phyloP scores from a whole-genome alignment of 2,797 vertebrate genomes.

The Coranthus polyacanthus region DNA sequence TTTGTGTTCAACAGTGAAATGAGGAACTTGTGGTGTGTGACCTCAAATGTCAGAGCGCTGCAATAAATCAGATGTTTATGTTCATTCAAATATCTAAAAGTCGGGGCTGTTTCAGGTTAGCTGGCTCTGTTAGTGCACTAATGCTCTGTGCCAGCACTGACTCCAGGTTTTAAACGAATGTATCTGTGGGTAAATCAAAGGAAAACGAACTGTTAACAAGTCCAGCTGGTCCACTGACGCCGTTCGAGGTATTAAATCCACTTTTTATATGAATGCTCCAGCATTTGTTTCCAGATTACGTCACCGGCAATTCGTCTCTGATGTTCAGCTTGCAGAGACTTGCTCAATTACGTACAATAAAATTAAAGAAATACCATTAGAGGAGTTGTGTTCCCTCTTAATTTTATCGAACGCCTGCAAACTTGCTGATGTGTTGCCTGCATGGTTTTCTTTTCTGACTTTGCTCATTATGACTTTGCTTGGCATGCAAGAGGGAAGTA shows the following conservation, averaged over 20 bases:
- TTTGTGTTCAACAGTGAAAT: neutral
- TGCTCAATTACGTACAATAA: neutral
- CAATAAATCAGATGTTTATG: neutral
- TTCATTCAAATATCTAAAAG: neutral
- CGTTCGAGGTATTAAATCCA: neutral
- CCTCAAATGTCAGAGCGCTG: neutral
- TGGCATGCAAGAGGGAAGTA: neutral
- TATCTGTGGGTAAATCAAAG: neutral
- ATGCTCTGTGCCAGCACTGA: neutral
- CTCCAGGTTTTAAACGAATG: neutral
- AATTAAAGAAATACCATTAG: neutral
- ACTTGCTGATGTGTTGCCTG: neutral
- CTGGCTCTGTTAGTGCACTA: neutral
- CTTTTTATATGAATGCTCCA: neutral
- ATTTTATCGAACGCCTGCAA: neutral
- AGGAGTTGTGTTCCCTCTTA: too few species aligned
- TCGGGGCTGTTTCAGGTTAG: too few species aligned
- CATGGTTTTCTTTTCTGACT: neutral
- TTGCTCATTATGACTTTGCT: neutral
- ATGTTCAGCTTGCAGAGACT: neutral
- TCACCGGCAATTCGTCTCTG: neutral
- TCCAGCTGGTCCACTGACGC: neutral
- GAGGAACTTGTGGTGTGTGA: constrained; percentile 5
- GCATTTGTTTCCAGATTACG: neutral
- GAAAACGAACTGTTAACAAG: neutral